These are phyloP conservation scores for Zaprionus inermis DNA, from an alignment of 1,140 invertebrate species.

Conservation along the genomic window DNA sequence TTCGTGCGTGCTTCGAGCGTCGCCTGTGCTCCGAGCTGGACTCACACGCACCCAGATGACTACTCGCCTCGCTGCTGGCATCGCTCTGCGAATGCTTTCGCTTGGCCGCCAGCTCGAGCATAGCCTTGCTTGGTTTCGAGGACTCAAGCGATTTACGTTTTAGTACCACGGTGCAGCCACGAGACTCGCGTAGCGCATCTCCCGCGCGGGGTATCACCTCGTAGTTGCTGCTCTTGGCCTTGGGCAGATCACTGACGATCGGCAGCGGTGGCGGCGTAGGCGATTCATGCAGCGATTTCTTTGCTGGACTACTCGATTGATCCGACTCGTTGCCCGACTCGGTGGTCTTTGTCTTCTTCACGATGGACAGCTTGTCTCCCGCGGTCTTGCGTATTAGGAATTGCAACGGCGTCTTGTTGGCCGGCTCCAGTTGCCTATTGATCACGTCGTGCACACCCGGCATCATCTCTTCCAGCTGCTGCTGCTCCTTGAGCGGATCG, in stretches of 20 bases:
- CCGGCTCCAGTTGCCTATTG: conserved; percentile 58
- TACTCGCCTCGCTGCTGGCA: conserved; percentile 60
- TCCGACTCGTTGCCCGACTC: conserved; percentile 77
- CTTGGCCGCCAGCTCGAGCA: conserved; percentile 12
- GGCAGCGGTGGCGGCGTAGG: background rate
- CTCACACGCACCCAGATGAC: conserved; percentile 15
- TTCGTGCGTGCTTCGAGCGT: conserved; percentile 52
- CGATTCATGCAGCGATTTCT: conserved; percentile 42
- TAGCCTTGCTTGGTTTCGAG: conserved; percentile 36
- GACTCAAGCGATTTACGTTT: conserved; percentile 71
- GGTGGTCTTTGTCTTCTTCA: conserved; percentile 71
- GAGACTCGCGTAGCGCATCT: conserved; percentile 62
- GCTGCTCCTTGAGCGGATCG: conserved; percentile 87
- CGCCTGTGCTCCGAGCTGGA: conserved; percentile 39
- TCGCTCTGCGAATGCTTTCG: conserved; percentile 70
- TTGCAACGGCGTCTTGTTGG: conserved; percentile 81
- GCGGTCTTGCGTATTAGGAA: conserved; percentile 80
- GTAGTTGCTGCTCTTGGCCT: conserved; percentile 68
- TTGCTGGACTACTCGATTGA: conserved; percentile 56
- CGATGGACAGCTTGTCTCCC: conserved; percentile 79
- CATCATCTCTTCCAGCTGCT: conserved; percentile 89
- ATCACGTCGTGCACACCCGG: conserved; percentile 84
- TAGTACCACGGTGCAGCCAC: conserved; percentile 68
- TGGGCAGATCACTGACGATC: conserved; percentile 37
- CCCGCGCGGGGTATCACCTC: conserved; percentile 65